Evolutionary conservation across 2,888 invertebrate genomes (phyloP).

Genomic region (Ophion obscuratus): DNA sequence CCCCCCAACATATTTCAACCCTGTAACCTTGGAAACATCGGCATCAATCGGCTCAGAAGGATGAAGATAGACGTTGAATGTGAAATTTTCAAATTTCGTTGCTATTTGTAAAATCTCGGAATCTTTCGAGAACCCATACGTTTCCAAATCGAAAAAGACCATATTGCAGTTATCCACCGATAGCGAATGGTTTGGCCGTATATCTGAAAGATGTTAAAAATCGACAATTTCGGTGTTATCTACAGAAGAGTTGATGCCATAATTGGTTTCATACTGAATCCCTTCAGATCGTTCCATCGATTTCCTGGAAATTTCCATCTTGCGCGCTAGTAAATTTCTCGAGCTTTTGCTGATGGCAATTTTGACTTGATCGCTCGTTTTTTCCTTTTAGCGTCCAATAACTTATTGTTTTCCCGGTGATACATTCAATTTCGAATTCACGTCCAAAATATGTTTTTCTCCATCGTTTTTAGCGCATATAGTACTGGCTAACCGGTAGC

Average conservation of each 20-base stretch:
- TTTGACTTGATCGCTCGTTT: slow-evolving; percentile 50
- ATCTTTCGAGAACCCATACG: slow-evolving; percentile 62
- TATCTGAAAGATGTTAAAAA: neutral
- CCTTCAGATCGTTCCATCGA: slow-evolving; percentile 59
- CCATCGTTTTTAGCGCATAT: slow-evolving; percentile 57
- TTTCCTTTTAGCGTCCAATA: slow-evolving; percentile 13
- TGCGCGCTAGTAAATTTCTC: slow-evolving; percentile 49
- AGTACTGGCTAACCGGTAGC: slow-evolving; percentile 54
- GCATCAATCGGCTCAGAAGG: slow-evolving; percentile 60
- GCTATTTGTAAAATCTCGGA: slow-evolving; percentile 70
- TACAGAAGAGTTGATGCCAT: slow-evolving; percentile 57
- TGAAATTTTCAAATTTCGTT: slow-evolving; percentile 54
- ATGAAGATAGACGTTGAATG: slow-evolving; percentile 66
- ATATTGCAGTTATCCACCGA: slow-evolving; percentile 48
- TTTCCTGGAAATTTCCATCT: slow-evolving; percentile 47
- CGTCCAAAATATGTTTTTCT: slow-evolving; percentile 39
- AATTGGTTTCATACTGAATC: slow-evolving; percentile 66
- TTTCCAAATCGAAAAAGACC: slow-evolving; percentile 71
- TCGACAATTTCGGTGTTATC: slow-evolving; percentile 16
- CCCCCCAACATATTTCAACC: slow-evolving; percentile 55
- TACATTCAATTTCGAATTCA: slow-evolving; percentile 29
- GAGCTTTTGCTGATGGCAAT: slow-evolving; percentile 48
- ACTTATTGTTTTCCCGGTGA: slow-evolving; percentile 24
- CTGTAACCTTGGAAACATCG: slow-evolving; percentile 58
- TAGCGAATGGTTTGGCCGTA: slow-evolving; percentile 7